Conservation (phyloP, 2,797 vertebrate genomes). For the Odontamblyopus lacepedii region DNA sequence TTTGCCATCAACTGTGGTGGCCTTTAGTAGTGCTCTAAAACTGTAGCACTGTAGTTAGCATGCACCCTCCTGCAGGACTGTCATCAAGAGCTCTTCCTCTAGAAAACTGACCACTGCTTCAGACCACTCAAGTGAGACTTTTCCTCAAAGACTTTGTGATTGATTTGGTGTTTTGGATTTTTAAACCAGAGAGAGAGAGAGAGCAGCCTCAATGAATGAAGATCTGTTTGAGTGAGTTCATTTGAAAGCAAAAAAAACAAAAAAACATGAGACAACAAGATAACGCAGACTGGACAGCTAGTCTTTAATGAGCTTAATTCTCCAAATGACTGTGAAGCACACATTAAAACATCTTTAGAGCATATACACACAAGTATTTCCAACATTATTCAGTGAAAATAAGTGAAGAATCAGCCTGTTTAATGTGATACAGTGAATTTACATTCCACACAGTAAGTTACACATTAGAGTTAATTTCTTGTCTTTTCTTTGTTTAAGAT, state of each 20-base stretch:
- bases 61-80: slow-evolving; percentile 3
- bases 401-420: slow-evolving; percentile 32
- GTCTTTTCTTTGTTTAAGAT: slow-evolving; percentile 43
- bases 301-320: slow-evolving; percentile 72
- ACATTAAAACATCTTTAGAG: slow-evolving; percentile 72
- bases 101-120: neutral
- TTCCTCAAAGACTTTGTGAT: slow-evolving; percentile 15
- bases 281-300: slow-evolving; percentile 47
- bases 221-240: slow-evolving; percentile 9
- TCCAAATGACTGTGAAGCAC: slow-evolving; percentile 57
- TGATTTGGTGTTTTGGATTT: slow-evolving; percentile 17
- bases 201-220: neutral
- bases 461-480: slow-evolving; percentile 37
- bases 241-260: slow-evolving; percentile 21
- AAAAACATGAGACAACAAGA: slow-evolving; percentile 22
- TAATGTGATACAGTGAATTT: slow-evolving; percentile 39
- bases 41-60: slow-evolving; percentile 26
- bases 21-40: slow-evolving; percentile 30
- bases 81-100: slow-evolving; percentile 2
- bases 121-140: slow-evolving; percentile 1
- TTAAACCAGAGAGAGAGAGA: slow-evolving; percentile 1
- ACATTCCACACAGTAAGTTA: slow-evolving; percentile 33
- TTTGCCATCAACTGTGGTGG: slow-evolving; percentile 28
- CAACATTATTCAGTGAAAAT: slow-evolving; percentile 47
- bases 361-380: slow-evolving; percentile 61